Conservation (phyloP, 2,888 invertebrate genomes). For the Tipula helvola region DNA sequence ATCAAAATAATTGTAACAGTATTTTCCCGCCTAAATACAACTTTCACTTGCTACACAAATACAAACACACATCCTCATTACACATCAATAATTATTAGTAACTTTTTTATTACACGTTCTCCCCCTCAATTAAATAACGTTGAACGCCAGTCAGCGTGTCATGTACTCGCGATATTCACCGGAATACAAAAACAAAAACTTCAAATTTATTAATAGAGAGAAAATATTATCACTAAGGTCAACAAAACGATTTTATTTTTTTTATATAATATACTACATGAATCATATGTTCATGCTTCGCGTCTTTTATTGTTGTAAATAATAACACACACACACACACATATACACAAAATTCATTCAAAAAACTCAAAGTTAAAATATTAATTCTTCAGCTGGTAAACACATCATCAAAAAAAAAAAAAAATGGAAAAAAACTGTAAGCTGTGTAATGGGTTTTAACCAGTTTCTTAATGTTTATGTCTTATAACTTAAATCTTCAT, state of each 20-base stretch:
- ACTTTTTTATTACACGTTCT: too few species aligned
- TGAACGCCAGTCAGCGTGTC: neutral
- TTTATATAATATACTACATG: neutral
- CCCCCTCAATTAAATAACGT: neutral
- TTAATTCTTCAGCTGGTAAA: neutral
- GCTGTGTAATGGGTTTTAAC: neutral
- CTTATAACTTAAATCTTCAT: neutral
- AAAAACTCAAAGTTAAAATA: neutral
- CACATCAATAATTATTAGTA: too few species aligned
- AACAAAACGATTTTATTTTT: neutral
- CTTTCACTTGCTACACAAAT: neutral
- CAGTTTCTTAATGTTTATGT: neutral
- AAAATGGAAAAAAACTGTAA: neutral
- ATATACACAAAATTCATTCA: neutral
- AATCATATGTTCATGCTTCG: neutral
- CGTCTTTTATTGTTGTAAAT: neutral
- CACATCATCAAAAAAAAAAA: neutral
- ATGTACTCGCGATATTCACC: neutral
- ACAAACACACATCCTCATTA: too few species aligned
- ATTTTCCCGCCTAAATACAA: neutral
- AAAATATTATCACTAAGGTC: neutral
- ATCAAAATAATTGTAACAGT: too few species aligned
- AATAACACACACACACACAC: neutral
- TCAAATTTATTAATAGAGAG: neutral
- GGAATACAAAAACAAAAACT: neutral